Base-by-base conservation (phyloP, 2,888 invertebrate genomes). In the Crepidodera aurea region DNA sequence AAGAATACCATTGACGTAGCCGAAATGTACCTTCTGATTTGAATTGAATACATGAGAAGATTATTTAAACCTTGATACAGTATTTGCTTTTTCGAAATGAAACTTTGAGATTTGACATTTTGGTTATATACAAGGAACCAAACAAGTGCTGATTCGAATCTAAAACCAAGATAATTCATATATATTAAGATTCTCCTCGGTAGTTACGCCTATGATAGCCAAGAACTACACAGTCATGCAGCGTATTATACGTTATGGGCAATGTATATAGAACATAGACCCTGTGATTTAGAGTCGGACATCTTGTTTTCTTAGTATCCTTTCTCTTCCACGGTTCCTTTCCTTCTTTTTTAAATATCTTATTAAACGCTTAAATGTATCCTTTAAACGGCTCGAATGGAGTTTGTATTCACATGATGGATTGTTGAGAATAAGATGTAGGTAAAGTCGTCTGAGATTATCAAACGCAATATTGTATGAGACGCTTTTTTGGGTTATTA, bases 201-300 rank as follows among this genome's bases (percentile, higher is more conserved):
- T n/a, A n/a, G 29, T 16, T 15, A 57, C 50, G 39, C 57, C 50
- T 10, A 19, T 57, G 57, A 25, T n/a, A 25, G 10, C 5, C n/a
- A 27, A 57, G 29, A 56, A 64, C n/a, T 12, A 56, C 56, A 27
- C 15, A 32, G 60, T 64, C 64, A 64, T 57, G 56, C 56, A 27
- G 39, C 32, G 19, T 64, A 64, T 60, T 64, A 64, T 64, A 60
- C 50, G 46, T 56, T 57, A 56, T 64, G 56, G 60, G 53, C 50
- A 64, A 51, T 64, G 55, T 60, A 53, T 56, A 51, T 39, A 64
- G 29, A 64, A 64, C 32, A 51, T 56, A 64, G 60, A 64, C 60
- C 64, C 64, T 60, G 37, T 60, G 51, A 64, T 60, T 60, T 56
- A 22, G 48, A 40, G 44, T 39, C 55, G 18, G 40, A 44, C 37